These are phyloP conservation scores for Anodontia alba DNA, from an alignment of 2,888 invertebrate genomes.

Conservation along the genomic window DNA sequence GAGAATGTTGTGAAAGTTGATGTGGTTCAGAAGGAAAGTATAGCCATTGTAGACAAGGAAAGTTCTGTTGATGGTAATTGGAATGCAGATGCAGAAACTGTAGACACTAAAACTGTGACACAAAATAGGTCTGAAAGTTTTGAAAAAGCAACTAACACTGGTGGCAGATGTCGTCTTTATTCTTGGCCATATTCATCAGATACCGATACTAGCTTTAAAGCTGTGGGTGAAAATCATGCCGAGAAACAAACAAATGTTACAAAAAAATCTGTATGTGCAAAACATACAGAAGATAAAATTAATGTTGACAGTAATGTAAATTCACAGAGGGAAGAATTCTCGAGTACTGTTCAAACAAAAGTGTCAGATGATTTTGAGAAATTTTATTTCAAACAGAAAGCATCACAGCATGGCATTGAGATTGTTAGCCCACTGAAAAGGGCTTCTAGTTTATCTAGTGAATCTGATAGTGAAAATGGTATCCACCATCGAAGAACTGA, in stretches of 20 bases:
- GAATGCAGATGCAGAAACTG: neutral
- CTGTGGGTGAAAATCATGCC: neutral
- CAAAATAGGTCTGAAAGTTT: neutral
- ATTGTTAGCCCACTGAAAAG: conserved; percentile 35
- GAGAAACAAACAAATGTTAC: neutral
- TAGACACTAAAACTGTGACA: too few relatives aligned
- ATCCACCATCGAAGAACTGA: neutral
- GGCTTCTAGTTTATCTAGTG: neutral
- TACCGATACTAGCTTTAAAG: neutral
- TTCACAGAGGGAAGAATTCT: neutral
- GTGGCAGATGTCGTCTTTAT: neutral
- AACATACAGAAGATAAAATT: neutral
- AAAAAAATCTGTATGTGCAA: neutral
- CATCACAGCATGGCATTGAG: conserved; percentile 45
- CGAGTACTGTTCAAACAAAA: neutral
- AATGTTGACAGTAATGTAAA: neutral
- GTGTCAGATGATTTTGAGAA: conserved; percentile 41
- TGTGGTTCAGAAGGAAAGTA: neutral
- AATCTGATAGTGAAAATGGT: neutral
- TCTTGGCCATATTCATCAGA: conserved; percentile 13
- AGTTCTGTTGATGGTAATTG: neutral
- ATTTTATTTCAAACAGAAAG: conserved; percentile 40
- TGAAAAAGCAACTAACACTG: neutral
- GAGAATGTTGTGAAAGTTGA: neutral
- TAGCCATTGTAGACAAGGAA: neutral